phyloP scores from a whole-genome alignment of 2,113 vertebrate species.

The Poeciliopsis turrubarensis region DNA sequence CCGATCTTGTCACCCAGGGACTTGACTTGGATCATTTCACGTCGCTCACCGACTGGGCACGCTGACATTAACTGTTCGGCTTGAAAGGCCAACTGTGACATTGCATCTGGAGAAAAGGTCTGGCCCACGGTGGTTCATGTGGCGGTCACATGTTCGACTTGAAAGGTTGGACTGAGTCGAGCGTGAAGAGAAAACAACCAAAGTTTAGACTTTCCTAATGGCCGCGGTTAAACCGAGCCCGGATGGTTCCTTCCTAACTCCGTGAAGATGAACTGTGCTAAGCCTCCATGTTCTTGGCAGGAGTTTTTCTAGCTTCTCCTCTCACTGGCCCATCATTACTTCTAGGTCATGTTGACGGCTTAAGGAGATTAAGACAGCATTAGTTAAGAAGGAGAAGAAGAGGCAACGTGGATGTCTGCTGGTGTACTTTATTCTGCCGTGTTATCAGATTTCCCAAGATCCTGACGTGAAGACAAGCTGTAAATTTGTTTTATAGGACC shows the following conservation, averaged over 20 bases:
- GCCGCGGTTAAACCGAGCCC: slow-evolving; percentile 44
- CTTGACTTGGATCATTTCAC: slow-evolving; percentile 9
- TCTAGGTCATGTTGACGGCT: slow-evolving; percentile 66
- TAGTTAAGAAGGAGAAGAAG: slow-evolving; percentile 44
- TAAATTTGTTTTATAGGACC: background rate
- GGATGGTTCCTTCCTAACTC: slow-evolving; percentile 40
- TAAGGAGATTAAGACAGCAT: slow-evolving; percentile 64
- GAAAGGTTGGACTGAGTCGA: slow-evolving; percentile 20
- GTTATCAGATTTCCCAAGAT: slow-evolving; percentile 23
- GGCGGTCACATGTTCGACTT: slow-evolving; percentile 16
- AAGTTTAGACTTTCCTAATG: slow-evolving; percentile 38
- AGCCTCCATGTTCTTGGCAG: slow-evolving; percentile 45
- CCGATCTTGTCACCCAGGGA: background rate
- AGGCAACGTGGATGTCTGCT: slow-evolving; percentile 27
- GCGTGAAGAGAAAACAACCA: slow-evolving; percentile 43
- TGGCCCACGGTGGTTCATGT: slow-evolving; percentile 22
- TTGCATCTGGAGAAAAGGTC: slow-evolving; percentile 5
- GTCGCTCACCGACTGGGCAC: background rate
- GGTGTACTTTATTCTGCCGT: slow-evolving; percentile 19
- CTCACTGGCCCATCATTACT: slow-evolving; percentile 48
- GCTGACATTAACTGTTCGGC: slow-evolving; percentile 19
- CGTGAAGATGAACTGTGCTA: slow-evolving; percentile 41
- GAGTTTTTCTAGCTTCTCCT: slow-evolving; percentile 35
- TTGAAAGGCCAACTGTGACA: slow-evolving; percentile 29
- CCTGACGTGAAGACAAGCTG: background rate